A percentile compares a stretch with the other conserved stretches of the same genome.
These are phyloP conservation scores for Tachuris rubrigastra DNA, from an alignment of 2,113 vertebrate species.

Conservation along the genomic window DNA sequence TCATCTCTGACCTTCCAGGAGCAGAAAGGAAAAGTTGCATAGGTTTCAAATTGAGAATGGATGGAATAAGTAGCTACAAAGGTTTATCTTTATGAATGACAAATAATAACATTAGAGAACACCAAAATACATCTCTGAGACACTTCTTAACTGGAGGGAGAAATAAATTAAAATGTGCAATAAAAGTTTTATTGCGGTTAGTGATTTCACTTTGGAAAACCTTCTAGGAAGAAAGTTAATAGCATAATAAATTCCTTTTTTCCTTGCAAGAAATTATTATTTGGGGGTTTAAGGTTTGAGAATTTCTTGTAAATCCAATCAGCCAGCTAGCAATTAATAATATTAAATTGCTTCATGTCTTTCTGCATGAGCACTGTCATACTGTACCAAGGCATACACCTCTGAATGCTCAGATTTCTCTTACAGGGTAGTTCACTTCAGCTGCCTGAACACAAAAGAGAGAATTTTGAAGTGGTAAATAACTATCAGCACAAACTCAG, in stretches of 20 bases:
- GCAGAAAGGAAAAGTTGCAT: background rate
- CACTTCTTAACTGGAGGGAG: slow-evolving; percentile 53
- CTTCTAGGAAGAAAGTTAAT: slow-evolving; percentile 71
- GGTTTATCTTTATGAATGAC: slow-evolving; percentile 49
- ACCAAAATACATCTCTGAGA: slow-evolving; percentile 60
- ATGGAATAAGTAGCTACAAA: slow-evolving; percentile 50
- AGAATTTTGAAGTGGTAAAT: background rate
- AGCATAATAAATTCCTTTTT: slow-evolving; percentile 64
- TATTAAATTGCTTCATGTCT: slow-evolving; percentile 51
- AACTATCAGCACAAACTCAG: background rate
- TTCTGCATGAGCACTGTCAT: slow-evolving; percentile 22
- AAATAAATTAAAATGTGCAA: slow-evolving; percentile 73
- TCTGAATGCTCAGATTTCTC: background rate
- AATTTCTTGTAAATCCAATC: slow-evolving; percentile 72
- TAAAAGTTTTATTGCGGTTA: slow-evolving; percentile 72
- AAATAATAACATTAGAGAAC: slow-evolving; percentile 35
- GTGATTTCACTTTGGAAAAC: slow-evolving; percentile 67
- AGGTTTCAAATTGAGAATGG: slow-evolving; percentile 5
- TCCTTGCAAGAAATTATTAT: slow-evolving; percentile 61
- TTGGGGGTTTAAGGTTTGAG: slow-evolving; percentile 62
- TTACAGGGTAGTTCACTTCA: background rate
- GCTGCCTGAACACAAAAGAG: background rate
- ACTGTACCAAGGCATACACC: background rate
- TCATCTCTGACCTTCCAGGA: background rate
- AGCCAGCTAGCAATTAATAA: slow-evolving; percentile 69